A percentile compares a stretch with the other conserved stretches of the same genome.
Evolutionary conservation across 2,797 vertebrate genomes (phyloP).

Genomic region (Pseudomugil gertrudae): DNA sequence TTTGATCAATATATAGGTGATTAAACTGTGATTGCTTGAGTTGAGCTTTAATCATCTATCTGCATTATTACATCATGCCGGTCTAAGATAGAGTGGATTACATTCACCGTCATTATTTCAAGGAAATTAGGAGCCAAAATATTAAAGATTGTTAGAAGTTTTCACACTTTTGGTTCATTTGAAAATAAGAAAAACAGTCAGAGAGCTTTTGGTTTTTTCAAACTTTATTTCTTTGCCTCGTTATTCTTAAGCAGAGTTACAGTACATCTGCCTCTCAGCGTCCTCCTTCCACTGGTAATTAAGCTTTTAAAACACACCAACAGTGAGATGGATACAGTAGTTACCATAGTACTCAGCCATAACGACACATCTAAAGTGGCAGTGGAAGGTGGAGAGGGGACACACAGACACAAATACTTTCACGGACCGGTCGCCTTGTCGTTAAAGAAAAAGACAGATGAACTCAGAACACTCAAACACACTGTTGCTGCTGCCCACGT

Average conservation of each 20-base stretch:
- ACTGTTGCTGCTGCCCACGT: conserved; percentile 73
- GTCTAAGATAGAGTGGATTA: background rate
- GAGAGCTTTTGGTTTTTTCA: conserved; percentile 54
- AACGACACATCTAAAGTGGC: conserved; percentile 73
- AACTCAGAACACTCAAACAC: conserved; percentile 78
- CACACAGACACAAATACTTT: conserved; percentile 81
- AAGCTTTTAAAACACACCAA: conserved; percentile 80
- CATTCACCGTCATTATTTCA: background rate
- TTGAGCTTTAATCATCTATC: background rate
- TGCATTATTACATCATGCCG: background rate
- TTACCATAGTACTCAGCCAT: conserved; percentile 74
- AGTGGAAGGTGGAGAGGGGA: conserved; percentile 57
- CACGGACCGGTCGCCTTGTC: conserved; percentile 62
- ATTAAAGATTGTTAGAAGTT: background rate
- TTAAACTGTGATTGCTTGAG: background rate
- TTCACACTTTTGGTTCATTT: background rate
- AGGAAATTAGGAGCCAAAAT: background rate
- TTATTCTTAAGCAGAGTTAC: conserved; percentile 69
- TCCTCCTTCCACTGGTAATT: conserved; percentile 64
- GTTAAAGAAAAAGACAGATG: conserved; percentile 73
- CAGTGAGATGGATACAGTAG: conserved; percentile 80
- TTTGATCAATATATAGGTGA: background rate
- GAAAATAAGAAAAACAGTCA: background rate
- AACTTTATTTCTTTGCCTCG: conserved; percentile 77
- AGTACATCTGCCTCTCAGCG: conserved; percentile 66